phyloP scores from a whole-genome alignment of 2,797 vertebrate species.

The Bufotes viridis region DNA sequence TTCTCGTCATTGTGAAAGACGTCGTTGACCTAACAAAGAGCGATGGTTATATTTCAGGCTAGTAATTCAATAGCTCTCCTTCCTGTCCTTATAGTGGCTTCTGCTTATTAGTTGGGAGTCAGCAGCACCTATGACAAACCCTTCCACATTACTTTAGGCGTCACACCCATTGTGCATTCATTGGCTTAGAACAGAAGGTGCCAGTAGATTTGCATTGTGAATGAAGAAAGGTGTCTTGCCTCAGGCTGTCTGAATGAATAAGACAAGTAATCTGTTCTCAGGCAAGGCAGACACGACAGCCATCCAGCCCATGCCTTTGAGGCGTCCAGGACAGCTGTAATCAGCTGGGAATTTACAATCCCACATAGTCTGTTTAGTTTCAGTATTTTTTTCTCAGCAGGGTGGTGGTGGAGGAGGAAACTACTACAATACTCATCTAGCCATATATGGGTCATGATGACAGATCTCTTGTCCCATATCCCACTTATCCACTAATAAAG shows the following conservation, averaged over 20 bases:
- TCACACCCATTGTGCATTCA: slow-evolving; percentile 53
- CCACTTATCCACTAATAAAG: slow-evolving; percentile 39
- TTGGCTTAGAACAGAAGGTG: slow-evolving; percentile 59
- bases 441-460: slow-evolving; percentile 43
- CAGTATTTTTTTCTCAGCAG: slow-evolving; percentile 15
- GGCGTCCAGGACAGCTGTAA: slow-evolving; percentile 49
- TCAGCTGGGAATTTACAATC: slow-evolving; percentile 52
- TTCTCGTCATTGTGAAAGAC: slow-evolving; percentile 29
- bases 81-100: slow-evolving; percentile 36
- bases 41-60: slow-evolving; percentile 9
- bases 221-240: slow-evolving; percentile 51
- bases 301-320: slow-evolving; percentile 29
- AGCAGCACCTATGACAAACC: slow-evolving; percentile 57
- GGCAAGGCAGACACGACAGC: slow-evolving; percentile 29
- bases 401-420: slow-evolving; percentile 24
- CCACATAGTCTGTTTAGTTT: slow-evolving; percentile 21
- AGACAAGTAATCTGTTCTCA: slow-evolving; percentile 54
- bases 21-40: slow-evolving; percentile 37
- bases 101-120: slow-evolving; percentile 60
- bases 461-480: slow-evolving; percentile 25
- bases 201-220: slow-evolving; percentile 46
- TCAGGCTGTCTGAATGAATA: slow-evolving; percentile 41
- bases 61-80: slow-evolving; percentile 56
- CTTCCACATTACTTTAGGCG: slow-evolving; percentile 60
- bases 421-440: slow-evolving; percentile 21